Evolutionary conservation across 2,797 vertebrate genomes (phyloP).

Genomic region (Champsocephalus gunnari): DNA sequence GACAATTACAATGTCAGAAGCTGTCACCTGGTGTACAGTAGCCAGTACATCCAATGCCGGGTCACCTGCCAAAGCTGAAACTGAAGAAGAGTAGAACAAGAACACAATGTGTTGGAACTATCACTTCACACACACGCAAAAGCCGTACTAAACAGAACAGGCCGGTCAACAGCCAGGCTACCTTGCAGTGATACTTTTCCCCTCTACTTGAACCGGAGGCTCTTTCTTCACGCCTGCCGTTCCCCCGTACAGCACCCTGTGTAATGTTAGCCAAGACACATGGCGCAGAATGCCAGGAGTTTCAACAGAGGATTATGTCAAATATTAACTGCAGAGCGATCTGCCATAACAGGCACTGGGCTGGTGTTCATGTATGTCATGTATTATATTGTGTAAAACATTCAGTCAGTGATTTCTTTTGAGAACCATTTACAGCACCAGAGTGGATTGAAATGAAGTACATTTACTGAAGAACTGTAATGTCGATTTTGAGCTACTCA

Average conservation of each 20-base stretch:
- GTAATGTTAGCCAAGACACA: conserved; percentile 62
- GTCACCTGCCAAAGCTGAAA: conserved; percentile 78
- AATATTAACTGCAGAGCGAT: conserved; percentile 49
- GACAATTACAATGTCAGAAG: conserved; percentile 81
- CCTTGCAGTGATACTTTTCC: conserved; percentile 78
- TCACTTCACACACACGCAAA: conserved; percentile 77
- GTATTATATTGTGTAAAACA: conserved; percentile 5
- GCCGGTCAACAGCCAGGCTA: conserved; percentile 63
- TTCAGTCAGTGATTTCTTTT: neutral
- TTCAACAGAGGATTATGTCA: conserved; percentile 52
- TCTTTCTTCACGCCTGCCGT: conserved; percentile 73
- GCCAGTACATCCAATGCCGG: conserved; percentile 74
- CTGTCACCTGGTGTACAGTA: conserved; percentile 78
- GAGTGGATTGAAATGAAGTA: too few relatives aligned
- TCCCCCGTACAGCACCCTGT: conserved; percentile 44
- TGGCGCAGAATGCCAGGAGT: conserved; percentile 34
- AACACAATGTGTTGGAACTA: conserved; percentile 82
- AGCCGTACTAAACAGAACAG: conserved; percentile 66
- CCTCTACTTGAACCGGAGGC: conserved; percentile 77
- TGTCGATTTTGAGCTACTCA: too few relatives aligned
- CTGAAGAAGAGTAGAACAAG: conserved; percentile 79
- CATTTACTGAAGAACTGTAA: too few relatives aligned
- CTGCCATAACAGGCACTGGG: conserved; percentile 9
- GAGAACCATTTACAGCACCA: conserved; percentile 5
- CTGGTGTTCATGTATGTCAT: conserved; percentile 16